Conservation (phyloP, 2,113 vertebrate genomes). For the Heliornis fulica region DNA sequence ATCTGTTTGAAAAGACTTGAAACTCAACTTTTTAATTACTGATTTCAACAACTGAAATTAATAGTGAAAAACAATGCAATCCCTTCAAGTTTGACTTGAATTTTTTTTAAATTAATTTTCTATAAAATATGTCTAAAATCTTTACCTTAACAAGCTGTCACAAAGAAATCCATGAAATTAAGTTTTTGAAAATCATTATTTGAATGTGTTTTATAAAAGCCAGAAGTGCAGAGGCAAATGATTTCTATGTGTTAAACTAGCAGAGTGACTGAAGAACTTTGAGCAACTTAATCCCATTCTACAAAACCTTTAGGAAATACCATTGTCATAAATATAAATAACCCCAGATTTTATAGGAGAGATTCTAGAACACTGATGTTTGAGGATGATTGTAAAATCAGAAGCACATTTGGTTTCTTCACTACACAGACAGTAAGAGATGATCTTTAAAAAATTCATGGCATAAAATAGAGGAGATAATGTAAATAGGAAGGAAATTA, state of each 20-base stretch:
- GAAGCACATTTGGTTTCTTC: background rate
- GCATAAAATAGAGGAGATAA: background rate
- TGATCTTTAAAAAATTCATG: background rate
- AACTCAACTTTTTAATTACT: background rate
- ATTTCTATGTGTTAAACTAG: background rate
- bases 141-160: background rate
- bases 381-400: background rate
- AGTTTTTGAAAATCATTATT: background rate
- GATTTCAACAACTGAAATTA: background rate
- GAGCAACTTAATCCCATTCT: background rate
- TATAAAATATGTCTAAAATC: background rate
- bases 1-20: background rate
- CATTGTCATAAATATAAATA: background rate
- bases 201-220: background rate
- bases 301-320: background rate
- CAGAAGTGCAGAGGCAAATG: background rate
- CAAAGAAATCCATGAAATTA: background rate
- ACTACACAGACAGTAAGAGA: background rate
- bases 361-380: background rate
- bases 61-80: background rate
- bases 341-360: background rate
- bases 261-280: background rate
- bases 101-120: rapidly evolving
- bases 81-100: background rate
- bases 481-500: background rate